phyloP scores from a whole-genome alignment of 64 coral and sea anemone species.

The Pachyseris speciosa region DNA sequence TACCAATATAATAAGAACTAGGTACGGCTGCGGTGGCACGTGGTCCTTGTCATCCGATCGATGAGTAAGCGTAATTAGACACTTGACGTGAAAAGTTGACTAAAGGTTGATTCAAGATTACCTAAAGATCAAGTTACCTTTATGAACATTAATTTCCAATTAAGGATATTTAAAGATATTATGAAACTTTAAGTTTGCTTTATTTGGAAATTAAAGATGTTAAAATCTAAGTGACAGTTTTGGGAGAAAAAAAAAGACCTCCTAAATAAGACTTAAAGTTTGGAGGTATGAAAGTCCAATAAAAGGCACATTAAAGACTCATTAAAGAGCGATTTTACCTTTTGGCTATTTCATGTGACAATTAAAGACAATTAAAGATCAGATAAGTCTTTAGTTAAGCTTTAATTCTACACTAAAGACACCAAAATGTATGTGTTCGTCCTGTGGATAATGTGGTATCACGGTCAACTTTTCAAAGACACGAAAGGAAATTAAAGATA shows the following conservation, averaged over 20 bases:
- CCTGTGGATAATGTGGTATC: background rate
- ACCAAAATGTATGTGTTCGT: constrained; percentile 37
- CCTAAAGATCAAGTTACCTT: background rate
- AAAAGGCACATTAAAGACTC: constrained; percentile 22
- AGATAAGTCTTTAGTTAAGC: background rate
- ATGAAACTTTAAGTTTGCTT: constrained; percentile 38
- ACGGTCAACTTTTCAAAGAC: too few species aligned
- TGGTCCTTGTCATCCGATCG: too few species aligned
- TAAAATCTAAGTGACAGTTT: constrained; percentile 18
- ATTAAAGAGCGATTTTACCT: background rate
- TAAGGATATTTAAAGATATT: background rate
- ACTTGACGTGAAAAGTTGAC: background rate
- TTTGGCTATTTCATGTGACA: constrained; percentile 12
- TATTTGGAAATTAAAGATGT: too few species aligned
- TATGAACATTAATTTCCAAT: background rate
- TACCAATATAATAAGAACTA: too few species aligned
- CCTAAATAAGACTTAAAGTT: too few species aligned
- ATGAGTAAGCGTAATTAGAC: background rate
- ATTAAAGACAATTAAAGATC: constrained; percentile 42
- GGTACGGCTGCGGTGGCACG: too few species aligned
- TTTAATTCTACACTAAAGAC: constrained; percentile 29
- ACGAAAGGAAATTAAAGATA: too few species aligned
- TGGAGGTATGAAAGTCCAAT: background rate
- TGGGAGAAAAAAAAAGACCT: background rate
- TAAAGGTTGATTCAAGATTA: background rate